Conservation (phyloP, 2,888 invertebrate species). For the Phlogophora meticulosa region DNA sequence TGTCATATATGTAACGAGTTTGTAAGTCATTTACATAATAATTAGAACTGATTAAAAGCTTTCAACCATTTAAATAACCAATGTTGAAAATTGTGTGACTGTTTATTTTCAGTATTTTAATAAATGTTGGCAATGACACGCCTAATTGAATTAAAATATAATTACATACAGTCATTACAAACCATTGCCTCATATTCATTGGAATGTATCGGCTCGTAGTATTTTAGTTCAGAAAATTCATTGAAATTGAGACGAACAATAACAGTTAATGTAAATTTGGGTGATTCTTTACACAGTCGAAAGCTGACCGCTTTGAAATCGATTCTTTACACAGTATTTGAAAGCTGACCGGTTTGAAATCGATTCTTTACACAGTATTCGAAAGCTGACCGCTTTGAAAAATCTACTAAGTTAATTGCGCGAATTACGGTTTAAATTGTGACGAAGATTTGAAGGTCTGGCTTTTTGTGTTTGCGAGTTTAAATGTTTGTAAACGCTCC, state of each 20-base stretch:
- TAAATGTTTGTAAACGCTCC: too few species aligned
- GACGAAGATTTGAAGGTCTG: neutral
- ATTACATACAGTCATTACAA: neutral
- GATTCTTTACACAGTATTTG: too few species aligned
- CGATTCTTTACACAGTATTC: too few species aligned
- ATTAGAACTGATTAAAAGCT: neutral
- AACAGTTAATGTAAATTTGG: neutral
- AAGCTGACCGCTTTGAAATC: too few species aligned
- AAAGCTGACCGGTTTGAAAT: too few species aligned
- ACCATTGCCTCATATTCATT: neutral
- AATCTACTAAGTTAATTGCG: neutral
- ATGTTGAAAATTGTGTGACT: neutral
- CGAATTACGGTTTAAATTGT: neutral
- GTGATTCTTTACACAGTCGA: too few species aligned
- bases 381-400: neutral
- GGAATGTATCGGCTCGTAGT: neutral
- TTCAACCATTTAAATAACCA: slow-evolving; percentile 2
- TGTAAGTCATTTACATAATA: slow-evolving; percentile 1
- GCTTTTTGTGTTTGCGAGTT: too few species aligned
- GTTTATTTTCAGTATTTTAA: neutral
- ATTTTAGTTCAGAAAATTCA: neutral
- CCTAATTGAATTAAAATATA: neutral
- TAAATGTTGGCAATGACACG: slow-evolving; percentile 4
- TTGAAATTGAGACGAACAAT: neutral
- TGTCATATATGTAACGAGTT: too few species aligned